Percentiles rank a stretch among this genome's conserved stretches.
Conservation (phyloP, 1,140 invertebrate genomes). For the Rhyacophila brunnea region DNA sequence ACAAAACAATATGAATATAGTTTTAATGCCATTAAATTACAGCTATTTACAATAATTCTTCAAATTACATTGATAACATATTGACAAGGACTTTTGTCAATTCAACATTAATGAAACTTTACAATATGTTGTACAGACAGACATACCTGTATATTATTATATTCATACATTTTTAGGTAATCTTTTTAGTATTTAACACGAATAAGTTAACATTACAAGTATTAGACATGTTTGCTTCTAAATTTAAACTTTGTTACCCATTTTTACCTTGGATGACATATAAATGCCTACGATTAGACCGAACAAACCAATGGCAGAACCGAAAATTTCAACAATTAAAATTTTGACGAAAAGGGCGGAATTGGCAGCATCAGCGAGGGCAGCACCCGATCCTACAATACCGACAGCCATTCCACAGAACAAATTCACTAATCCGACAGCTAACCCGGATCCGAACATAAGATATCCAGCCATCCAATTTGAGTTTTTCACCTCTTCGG, state of each 20-base stretch:
- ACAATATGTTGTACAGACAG: background rate
- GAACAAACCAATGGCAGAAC: conserved; percentile 95
- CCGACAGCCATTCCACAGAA: conserved; percentile 96
- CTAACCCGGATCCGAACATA: conserved; percentile 94
- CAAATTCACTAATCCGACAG: conserved; percentile 91
- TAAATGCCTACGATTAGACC: conserved; percentile 98
- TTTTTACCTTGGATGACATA: conserved; percentile 70
- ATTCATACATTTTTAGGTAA: no score
- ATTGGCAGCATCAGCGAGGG: conserved; percentile 94
- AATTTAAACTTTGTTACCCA: conserved; percentile 52
- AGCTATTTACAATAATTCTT: background rate
- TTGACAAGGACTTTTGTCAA: no score
- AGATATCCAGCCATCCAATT: conserved; percentile 83
- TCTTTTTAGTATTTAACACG: no score
- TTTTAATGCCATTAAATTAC: background rate
- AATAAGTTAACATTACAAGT: no score
- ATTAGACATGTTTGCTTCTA: no score
- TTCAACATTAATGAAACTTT: background rate
- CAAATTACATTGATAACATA: background rate
- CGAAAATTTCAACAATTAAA: conserved; percentile 97
- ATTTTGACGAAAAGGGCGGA: conserved; percentile 94
- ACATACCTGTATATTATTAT: no score
- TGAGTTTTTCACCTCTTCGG: conserved; percentile 48
- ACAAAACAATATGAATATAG: background rate
- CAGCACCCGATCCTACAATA: conserved; percentile 93